phyloP scores from a whole-genome alignment of 2,113 vertebrate species.

The Chionomys nivalis region DNA sequence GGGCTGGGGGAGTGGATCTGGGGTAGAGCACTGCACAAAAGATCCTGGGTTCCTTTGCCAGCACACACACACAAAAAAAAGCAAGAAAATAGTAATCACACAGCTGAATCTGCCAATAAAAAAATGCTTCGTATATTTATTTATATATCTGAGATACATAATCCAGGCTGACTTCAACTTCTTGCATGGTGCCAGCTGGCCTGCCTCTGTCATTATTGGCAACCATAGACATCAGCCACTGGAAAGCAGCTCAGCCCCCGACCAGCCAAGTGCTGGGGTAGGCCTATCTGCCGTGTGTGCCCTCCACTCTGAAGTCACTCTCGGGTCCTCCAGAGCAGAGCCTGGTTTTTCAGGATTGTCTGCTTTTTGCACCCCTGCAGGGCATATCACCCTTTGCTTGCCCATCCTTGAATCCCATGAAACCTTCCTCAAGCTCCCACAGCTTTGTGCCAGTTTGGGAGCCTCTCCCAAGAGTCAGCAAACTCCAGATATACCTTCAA shows the following conservation, averaged over 20 bases:
- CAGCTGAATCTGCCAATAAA: background rate
- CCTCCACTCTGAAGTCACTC: background rate
- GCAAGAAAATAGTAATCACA: background rate
- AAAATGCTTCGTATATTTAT: background rate
- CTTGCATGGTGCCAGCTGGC: background rate
- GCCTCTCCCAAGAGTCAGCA: background rate
- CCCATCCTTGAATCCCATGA: background rate
- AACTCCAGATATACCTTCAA: background rate
- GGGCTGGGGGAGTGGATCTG: background rate
- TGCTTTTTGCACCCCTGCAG: background rate
- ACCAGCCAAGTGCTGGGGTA: background rate
- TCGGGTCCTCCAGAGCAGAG: background rate
- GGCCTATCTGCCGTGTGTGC: too few species aligned
- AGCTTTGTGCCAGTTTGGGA: background rate
- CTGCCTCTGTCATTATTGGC: background rate
- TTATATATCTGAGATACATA: background rate
- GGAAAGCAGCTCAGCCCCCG: too few species aligned
- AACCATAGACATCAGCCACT: background rate
- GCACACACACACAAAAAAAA: background rate
- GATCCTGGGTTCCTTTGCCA: background rate
- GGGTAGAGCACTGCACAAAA: background rate
- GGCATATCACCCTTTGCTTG: background rate
- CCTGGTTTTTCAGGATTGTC: too few species aligned
- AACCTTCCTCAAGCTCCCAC: background rate
- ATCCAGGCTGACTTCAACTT: background rate